Percentiles rank a stretch among this genome's conserved stretches.
Evolutionary conservation across 2,888 invertebrate genomes (phyloP).

Genomic region (Rhingia rostrata): DNA sequence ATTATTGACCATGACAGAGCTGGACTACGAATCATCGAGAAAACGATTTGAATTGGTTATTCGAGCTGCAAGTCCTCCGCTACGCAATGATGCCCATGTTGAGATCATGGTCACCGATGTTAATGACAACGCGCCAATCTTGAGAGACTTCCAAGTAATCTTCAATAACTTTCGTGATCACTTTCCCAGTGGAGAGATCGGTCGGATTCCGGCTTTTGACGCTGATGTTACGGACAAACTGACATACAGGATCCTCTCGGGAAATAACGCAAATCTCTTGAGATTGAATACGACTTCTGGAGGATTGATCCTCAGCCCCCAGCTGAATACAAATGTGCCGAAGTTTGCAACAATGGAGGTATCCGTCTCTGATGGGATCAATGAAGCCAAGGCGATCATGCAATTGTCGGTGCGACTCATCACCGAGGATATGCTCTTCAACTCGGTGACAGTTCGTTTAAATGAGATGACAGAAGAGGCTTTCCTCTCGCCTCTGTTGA

Average conservation of each 20-base stretch:
- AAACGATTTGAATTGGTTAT: slow-evolving; percentile 95
- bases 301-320: slow-evolving; percentile 93
- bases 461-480: slow-evolving; percentile 96
- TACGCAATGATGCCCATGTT: slow-evolving; percentile 94
- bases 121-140: slow-evolving; percentile 96
- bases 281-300: slow-evolving; percentile 92
- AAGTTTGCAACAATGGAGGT: slow-evolving; percentile 96
- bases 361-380: slow-evolving; percentile 95
- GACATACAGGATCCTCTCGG: slow-evolving; percentile 92
- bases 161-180: slow-evolving; percentile 97
- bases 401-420: slow-evolving; percentile 94
- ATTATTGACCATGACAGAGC: slow-evolving; percentile 92
- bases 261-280: slow-evolving; percentile 96
- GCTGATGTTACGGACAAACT: slow-evolving; percentile 95
- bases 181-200: slow-evolving; percentile 96
- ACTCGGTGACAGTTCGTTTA: slow-evolving; percentile 95
- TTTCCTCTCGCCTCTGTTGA: slow-evolving; percentile 93
- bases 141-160: slow-evolving; percentile 96
- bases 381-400: slow-evolving; percentile 96
- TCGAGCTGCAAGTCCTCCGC: slow-evolving; percentile 94
- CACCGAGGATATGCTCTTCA: slow-evolving; percentile 96
- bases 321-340: slow-evolving; percentile 97
- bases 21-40: slow-evolving; percentile 97
- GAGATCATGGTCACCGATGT: slow-evolving; percentile 95
- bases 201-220: slow-evolving; percentile 95